Evolutionary conservation across 2,888 invertebrate genomes (phyloP), one percentile per base, ranked within the genome.

Genomic region (Eustalomyia histrio): DNA sequence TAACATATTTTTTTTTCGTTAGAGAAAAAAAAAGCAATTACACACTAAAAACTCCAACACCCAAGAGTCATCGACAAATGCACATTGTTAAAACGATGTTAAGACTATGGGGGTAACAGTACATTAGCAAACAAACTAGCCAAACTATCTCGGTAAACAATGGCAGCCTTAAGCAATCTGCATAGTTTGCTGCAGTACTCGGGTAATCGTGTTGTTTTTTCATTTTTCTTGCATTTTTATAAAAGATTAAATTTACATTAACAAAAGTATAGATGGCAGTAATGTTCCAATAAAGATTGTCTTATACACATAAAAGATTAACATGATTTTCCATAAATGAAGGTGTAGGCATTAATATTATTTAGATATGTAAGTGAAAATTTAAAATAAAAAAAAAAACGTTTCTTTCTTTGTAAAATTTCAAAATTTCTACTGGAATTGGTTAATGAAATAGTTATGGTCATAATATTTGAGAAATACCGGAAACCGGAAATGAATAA

Each of bases 21-120:
- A 12, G 5, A 53, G 29, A 14, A n/a, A 52, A 39, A 33, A 33
- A 60, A 33, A 16, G 60, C 68, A 79, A 79, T 73, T 68, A 68
- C 69, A 64, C 43, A 53, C 39, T 57, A 43, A 65, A 80, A 64
- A 57, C 68, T 68, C 71, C 50, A 80, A 76, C 76, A 76, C 76
- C 58, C 68, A 50, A 65, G 33, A 74, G 29, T 67, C 53, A 69
- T 33, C 60, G 69, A 29, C 50, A 64, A 64, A 50, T 29, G 55
- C 50, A 58, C 29, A 69, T 14, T 52, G 24, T 63, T 14, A 10
- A 63, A 53, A 60, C 24, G 69, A 8, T 0, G 29, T n/a, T 24
- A 35, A 58, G 17, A 50, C 17, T 47, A n/a, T n/a, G n/a, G 43
- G 43, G n/a, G 43, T 6, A n/a, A n/a, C 43, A 47, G n/a, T 47